Conservation (phyloP, 2,797 vertebrate genomes). For the Tolypeutes matacus region DNA sequence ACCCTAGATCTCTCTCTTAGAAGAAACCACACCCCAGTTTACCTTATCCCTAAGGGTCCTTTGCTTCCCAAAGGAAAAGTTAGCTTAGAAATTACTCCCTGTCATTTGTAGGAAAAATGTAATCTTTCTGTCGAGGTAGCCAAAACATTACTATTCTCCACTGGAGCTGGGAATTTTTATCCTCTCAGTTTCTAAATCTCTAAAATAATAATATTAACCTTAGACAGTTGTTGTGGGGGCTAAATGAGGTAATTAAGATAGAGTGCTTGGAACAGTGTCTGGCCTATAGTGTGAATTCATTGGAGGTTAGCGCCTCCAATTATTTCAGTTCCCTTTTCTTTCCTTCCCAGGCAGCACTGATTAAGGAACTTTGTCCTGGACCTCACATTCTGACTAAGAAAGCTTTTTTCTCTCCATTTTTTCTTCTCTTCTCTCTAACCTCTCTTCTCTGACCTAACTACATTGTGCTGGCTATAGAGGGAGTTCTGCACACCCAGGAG, state of each 20-base stretch:
- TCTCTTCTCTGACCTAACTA: neutral
- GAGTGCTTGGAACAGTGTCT: neutral
- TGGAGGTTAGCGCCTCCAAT: neutral
- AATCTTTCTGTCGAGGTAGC: neutral
- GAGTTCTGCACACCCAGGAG: neutral
- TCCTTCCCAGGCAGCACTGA: neutral
- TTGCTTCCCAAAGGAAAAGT: neutral
- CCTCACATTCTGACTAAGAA: neutral
- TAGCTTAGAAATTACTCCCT: neutral
- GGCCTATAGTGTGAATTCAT: too few relatives aligned
- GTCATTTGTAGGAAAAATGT: neutral
- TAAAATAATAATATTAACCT: neutral
- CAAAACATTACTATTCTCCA: neutral
- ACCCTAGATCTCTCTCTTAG: neutral
- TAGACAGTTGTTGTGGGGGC: neutral
- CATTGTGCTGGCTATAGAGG: neutral
- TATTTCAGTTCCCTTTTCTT: neutral
- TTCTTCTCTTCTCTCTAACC: neutral
- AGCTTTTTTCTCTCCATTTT: neutral
- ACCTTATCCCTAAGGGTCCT: neutral
- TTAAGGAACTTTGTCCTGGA: neutral
- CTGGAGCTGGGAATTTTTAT: neutral
- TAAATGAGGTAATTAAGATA: neutral
- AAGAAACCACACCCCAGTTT: neutral
- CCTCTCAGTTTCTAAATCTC: neutral